phyloP scores from a whole-genome alignment of 2,888 invertebrate species.

The Caenorhabditis macrosperma region DNA sequence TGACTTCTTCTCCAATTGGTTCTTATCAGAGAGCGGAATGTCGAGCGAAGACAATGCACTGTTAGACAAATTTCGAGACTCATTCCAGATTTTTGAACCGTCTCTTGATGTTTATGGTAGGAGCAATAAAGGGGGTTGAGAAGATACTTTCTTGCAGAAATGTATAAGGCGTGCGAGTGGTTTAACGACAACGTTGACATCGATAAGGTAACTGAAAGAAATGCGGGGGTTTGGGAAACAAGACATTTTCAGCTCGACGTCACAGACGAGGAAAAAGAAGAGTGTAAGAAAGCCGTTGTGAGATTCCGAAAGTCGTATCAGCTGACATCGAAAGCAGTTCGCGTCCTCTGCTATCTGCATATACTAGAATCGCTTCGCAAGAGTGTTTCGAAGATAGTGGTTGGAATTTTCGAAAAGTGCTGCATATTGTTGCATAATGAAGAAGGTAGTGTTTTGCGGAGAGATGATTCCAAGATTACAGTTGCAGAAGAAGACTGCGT shows the following conservation, averaged over 20 bases:
- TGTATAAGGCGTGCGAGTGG: constrained; percentile 5
- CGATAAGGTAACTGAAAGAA: constrained; percentile 9
- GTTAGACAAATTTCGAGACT: no score
- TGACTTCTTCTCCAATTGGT: no score
- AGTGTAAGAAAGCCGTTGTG: background rate
- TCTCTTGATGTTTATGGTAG: no score
- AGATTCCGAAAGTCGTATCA: background rate
- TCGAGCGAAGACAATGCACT: no score
- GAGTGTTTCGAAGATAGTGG: background rate
- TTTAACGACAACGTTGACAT: constrained; percentile 13
- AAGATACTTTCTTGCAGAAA: constrained; percentile 14
- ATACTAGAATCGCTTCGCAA: constrained; percentile 3
- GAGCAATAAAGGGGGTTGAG: no score
- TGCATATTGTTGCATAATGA: background rate
- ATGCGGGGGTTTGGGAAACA: background rate
- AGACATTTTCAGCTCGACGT: constrained; percentile 1
- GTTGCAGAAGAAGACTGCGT: background rate
- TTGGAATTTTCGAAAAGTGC: background rate
- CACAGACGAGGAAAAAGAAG: background rate
- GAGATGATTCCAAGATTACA: background rate
- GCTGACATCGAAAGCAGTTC: background rate
- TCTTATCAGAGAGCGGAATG: no score
- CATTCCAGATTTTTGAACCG: no score
- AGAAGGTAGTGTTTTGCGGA: background rate
- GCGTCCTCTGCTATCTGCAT: constrained; percentile 9